phyloP scores from a whole-genome alignment of 2,888 invertebrate genomes.

The Brenthis ino region DNA sequence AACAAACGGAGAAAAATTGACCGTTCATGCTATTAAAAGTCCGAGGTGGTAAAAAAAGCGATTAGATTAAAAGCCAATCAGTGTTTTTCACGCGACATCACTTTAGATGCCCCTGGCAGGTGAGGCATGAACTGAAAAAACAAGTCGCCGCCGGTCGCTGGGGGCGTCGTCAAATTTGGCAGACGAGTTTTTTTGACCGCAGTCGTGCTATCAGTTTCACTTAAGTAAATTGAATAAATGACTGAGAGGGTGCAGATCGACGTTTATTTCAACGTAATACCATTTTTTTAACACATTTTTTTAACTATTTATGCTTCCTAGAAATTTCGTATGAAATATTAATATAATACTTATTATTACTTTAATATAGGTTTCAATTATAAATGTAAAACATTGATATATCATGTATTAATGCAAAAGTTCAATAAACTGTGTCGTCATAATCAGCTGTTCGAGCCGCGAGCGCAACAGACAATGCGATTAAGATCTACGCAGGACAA shows the following conservation, averaged over 20 bases:
- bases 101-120: constrained; percentile 63
- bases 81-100: constrained; percentile 64
- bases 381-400: no score
- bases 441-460: constrained; percentile 79
- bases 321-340: no score
- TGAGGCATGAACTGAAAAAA: constrained; percentile 75
- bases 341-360: no score
- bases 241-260: constrained; percentile 60
- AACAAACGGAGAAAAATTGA: constrained; percentile 6
- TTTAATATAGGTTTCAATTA: no score
- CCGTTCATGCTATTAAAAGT: constrained; percentile 41
- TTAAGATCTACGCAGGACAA: constrained; percentile 84
- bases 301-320: constrained; percentile 7
- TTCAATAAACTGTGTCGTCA: constrained; percentile 72
- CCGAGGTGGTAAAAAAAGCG: constrained; percentile 52
- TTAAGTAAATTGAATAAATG: constrained; percentile 80
- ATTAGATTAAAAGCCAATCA: constrained; percentile 71
- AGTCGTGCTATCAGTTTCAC: constrained; percentile 79
- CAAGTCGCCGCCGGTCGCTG: constrained; percentile 55
- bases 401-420: constrained; percentile 62
- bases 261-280: constrained; percentile 29
- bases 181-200: constrained; percentile 76
- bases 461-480: constrained; percentile 83
- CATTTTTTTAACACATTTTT: constrained; percentile 28
- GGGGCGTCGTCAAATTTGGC: constrained; percentile 68